Conservation (phyloP, 2,797 vertebrate species). For the Lutjanus campechanus region DNA sequence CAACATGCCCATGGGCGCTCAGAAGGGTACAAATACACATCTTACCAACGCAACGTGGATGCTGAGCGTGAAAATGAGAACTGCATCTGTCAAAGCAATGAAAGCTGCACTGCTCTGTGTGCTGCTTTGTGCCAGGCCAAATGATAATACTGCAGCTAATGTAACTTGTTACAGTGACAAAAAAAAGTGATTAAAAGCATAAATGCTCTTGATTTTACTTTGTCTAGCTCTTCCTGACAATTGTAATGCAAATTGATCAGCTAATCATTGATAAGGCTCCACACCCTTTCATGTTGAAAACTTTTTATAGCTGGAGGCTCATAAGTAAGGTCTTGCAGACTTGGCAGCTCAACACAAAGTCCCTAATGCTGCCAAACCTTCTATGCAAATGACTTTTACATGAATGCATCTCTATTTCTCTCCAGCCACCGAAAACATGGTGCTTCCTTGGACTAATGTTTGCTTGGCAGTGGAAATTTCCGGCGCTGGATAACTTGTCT, state of each 20-base stretch:
- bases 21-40: no score
- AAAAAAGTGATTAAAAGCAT: neutral
- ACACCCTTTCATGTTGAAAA: neutral
- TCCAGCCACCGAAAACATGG: constrained; percentile 43
- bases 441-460: constrained; percentile 49
- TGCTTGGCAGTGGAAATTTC: constrained; percentile 57
- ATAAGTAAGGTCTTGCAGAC: neutral
- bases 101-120: no score
- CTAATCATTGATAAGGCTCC: neutral
- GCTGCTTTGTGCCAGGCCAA: no score
- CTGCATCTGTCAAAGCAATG: no score
- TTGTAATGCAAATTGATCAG: neutral
- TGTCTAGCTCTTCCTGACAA: neutral
- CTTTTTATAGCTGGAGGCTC: neutral
- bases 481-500: constrained; percentile 45
- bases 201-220: neutral
- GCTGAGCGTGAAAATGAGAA: no score
- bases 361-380: constrained; percentile 3
- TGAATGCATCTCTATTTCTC: constrained; percentile 25
- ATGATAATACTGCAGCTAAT: no score
- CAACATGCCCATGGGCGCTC: no score
- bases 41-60: no score
- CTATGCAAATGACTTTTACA: constrained; percentile 47
- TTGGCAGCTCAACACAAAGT: neutral
- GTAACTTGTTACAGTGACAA: neutral